Evolutionary conservation across 2,888 invertebrate species (phyloP), one percentile per base, ranked within the genome.

Genomic region (Helicoverpa assulta): DNA sequence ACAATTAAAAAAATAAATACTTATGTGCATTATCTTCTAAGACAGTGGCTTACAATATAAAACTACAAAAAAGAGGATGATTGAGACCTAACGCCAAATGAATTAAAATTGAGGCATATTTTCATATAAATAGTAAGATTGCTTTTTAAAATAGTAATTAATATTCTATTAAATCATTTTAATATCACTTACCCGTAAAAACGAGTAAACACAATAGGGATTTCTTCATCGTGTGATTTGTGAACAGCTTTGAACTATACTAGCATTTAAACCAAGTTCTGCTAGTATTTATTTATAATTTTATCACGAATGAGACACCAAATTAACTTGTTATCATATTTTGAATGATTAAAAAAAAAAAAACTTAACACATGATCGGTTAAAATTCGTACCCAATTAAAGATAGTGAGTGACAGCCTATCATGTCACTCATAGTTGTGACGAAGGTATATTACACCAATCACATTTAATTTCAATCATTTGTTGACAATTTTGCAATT

Each of bases 171-270:
- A 52, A 7, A 33, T 21, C 29, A 18, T 33, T 10, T 8, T 0
- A 37, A 0, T n/a, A 37, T 12, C 43, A 64, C 69, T 73, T 59
- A 80, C 80, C 75, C 51, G 65, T 21, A 37, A 59, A 65, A 26
- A 81, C 8, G 12, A 80, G 52, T 21, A 78, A 70, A 65, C 68
- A 75, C 61, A 78, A 56, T 10, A 75, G 16, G 4, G 51, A 57
- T 55, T 66, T 81, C 54, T 70, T 58, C 81, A 80, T 80, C 19
- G 59, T 78, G 21, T 26, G 26, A 26, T 26, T 26, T 26, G 26
- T n/a, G 19, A 54, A 33, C 7, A 58, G 8, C 26, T 29, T 14
- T 33, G 26, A 47, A 5, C 51, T 51, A 56, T 66, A 60, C 19
- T 33, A 10, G 2, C 8, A 10, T 19, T 58, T 33, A n/a, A n/a